These are phyloP conservation scores for Lerista edwardsae DNA, from an alignment of 2,797 vertebrate species.

Conservation along the genomic window DNA sequence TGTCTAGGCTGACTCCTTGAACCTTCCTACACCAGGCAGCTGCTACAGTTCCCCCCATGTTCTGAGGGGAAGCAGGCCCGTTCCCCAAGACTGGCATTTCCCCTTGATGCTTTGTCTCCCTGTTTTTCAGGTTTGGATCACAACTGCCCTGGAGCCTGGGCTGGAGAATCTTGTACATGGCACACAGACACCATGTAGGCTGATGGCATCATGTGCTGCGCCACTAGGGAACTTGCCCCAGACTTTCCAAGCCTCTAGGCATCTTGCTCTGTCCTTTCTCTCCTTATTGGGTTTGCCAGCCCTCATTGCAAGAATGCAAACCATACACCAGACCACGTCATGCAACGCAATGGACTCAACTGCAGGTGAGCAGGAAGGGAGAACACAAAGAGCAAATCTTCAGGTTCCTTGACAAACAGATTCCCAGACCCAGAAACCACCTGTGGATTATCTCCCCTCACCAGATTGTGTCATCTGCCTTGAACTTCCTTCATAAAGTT, in stretches of 20 bases:
- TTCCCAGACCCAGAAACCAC: constrained; percentile 12
- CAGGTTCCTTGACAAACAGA: neutral
- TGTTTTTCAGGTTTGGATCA: too few relatives aligned
- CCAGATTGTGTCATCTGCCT: constrained; percentile 37
- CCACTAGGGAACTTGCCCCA: neutral
- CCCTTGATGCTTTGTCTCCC: neutral
- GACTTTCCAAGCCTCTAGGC: neutral
- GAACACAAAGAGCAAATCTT: neutral
- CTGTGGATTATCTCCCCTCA: constrained; percentile 39
- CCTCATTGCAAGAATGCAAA: neutral
- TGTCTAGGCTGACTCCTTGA: too few relatives aligned
- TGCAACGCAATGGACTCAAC: neutral
- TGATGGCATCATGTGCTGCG: neutral
- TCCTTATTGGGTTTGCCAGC: too few relatives aligned
- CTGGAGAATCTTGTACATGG: neutral
- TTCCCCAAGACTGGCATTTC: neutral
- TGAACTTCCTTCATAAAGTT: constrained; percentile 53
- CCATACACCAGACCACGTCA: neutral
- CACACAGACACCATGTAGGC: neutral
- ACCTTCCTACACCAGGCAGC: too few relatives aligned
- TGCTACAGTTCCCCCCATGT: too few relatives aligned
- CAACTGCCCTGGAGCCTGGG: neutral
- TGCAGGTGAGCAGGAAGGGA: neutral
- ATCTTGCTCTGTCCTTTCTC: neutral
- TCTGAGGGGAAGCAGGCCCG: too few relatives aligned